Evolutionary conservation across 2,888 invertebrate genomes (phyloP), one percentile per base, ranked within the genome.

Genomic region (Rotaria sp.): DNA sequence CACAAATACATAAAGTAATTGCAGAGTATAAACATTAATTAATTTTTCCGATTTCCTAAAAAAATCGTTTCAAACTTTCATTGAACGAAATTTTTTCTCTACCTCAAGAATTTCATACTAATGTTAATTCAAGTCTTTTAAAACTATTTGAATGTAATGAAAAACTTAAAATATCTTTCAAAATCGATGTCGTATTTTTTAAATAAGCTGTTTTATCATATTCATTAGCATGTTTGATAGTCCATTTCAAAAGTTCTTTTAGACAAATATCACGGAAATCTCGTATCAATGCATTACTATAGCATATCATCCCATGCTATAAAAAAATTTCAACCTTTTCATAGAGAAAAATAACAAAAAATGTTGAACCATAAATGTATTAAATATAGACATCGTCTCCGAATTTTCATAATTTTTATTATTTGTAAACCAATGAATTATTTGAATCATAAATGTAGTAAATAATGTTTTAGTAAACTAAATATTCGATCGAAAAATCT

Each of bases 51-150:
- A 93, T 89, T 94, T 93, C 67, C 94, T 91, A 88, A 80, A 89
- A 88, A 74, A 84, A n/a, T n/a, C n/a, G n/a, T n/a, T n/a, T n/a
- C n/a, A n/a, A n/a, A n/a, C n/a, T n/a, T n/a, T 48, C 48, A 84
- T 50, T 75, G 67, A 30, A 30, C 41, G 1, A 35, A 52, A 21
- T 57, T 59, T 10, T 67, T 45, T 5, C 2, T 5, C 4, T 89
- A n/a, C n/a, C n/a, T n/a, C n/a, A n/a, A n/a, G 93, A 93, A 90
- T 94, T 94, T 89, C 94, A 94, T n/a, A 94, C 94, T 41, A 94
- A 89, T 2, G 94, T 93, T 0, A 94, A 94, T 1, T 94, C 94
- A 50, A 94, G 90, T 88, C 94, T 92, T 89, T 94, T 94, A 86
- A 91, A 90, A 8, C 91, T 89, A 86, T 92, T 92, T 15, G 93